Evolutionary conservation across 2,888 invertebrate species (phyloP), one percentile per base, ranked within the genome.

Genomic region (Platypus cylindrus): DNA sequence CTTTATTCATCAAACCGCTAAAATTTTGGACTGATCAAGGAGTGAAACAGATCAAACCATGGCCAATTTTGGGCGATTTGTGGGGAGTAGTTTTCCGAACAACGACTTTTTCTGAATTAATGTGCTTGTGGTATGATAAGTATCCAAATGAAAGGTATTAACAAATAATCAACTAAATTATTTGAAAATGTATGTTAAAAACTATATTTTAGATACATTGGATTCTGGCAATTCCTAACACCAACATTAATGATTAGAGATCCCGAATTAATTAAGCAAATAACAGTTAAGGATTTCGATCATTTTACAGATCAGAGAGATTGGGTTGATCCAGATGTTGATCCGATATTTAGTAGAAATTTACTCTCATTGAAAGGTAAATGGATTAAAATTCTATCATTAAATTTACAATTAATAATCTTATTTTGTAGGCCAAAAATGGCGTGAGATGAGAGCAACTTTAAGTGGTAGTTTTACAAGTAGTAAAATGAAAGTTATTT

Each of bases 241-340:
- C 72, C 73, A 3, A 40, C 63, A 1, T 48, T 73, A n/a, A 56
- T 67, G 24, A 43, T 73, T 1, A 50, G 65, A 37, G 71, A 73
- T 49, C 64, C 68, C 2, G 73, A 73, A 9, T 49, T 74, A n/a
- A 67, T 75, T 5, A 73, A 71, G 52, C 59, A 64, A 18, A 55
- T 74, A 8, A 61, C 66, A 35, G 67, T 72, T 17, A 62, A 70
- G 35, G 71, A 74, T 48, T 71, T 70, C 49, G 72, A 73, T 35
- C 59, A 69, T 52, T 73, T 74, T 45, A 59, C 65, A 8, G 70
- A 73, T 32, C 55, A 55, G 31, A 39, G 31, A 17, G 8, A 27
- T 8, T 44, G 51, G 24, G 37, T 50, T n/a, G 31, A 44, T 7
- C 55, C 63, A 4, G 50, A 56, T 1, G 46, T 45, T 3, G 70